Conservation (phyloP, 1,140 invertebrate species). For the Aphidius ervi region DNA sequence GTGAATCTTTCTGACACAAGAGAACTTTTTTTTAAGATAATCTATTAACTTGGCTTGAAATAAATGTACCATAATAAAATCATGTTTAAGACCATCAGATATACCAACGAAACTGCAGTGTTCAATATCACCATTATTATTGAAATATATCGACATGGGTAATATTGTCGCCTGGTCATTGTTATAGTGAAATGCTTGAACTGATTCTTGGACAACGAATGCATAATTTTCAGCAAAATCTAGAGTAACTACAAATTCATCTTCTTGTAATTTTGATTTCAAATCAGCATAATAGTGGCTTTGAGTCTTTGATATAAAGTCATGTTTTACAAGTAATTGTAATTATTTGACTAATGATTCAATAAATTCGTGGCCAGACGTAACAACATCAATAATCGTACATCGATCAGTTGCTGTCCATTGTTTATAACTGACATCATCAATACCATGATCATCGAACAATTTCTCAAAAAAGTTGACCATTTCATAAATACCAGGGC, state of each 20-base stretch:
- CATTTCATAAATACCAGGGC: conserved; percentile 9
- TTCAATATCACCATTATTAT: conserved; percentile 7
- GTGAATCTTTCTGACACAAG: conserved; percentile 6
- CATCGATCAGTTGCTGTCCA: conserved; percentile 12
- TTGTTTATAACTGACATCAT: conserved; percentile 14
- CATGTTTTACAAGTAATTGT: conserved; percentile 20
- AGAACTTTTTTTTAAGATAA: conserved; percentile 15
- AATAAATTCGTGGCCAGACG: conserved; percentile 21
- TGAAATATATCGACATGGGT: conserved; percentile 22
- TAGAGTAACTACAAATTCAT: conserved; percentile 22
- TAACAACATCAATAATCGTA: conserved; percentile 13
- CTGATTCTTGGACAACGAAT: conserved; percentile 35
- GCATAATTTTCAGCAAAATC: conserved; percentile 42
- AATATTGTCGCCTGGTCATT: conserved; percentile 34
- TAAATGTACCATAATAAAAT: conserved; percentile 17
- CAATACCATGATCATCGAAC: conserved; percentile 18
- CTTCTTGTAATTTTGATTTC: conserved; percentile 21
- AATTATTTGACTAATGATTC: conserved; percentile 16
- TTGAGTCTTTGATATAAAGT: conserved; percentile 26
- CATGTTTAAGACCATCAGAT: conserved; percentile 24
- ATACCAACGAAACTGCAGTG: conserved; percentile 15
- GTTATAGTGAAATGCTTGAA: conserved; percentile 34
- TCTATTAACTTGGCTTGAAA: conserved; percentile 13
- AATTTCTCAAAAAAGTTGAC: conserved; percentile 5
- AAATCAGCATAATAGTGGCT: background rate